Evolutionary conservation across 2,113 vertebrate species (phyloP), one percentile per base, ranked within the genome.

Genomic region (Myiopsitta monachus): DNA sequence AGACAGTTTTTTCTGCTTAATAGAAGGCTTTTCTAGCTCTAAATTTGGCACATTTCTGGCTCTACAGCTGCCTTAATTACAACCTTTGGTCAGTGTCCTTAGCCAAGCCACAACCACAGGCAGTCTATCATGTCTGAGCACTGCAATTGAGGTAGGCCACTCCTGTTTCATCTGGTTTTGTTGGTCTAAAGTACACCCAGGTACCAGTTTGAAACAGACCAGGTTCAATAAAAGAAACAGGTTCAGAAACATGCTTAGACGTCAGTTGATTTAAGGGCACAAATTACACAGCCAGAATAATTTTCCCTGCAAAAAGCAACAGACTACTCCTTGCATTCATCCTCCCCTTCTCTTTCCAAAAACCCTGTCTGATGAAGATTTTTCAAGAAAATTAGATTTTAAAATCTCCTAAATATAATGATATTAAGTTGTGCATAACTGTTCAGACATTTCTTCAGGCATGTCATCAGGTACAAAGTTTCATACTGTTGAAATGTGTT

Each of bases 341-440:
- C 63, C 57, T 78, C 33, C 47, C 54, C 8, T 33, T 5, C 31
- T 38, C 41, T 27, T 38, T 38, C 64, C 44, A 44, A 95, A 94
- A 94, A 61, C 12, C 72, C 72, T 49, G 59, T 41, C 51, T 91
- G 47, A 64, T 38, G 18, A 89, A 82, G 67, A 70, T 64, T 90
- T 95, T 88, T 82, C 49, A 82, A 79, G 46, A 81, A 96, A 94
- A 94, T 82, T 61, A 77, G 80, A 38, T 88, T 89, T 95, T 54
- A 54, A 96, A 54, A 70, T 89, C 62, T 90, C 88, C 64, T 51
- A 49, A 91, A 85, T 63, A 46, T 62, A 90, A 94, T 83, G 22
- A 61, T 62, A 94, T 36, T 57, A 33, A 68, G 43, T 86, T 0
- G 2, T 49, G 41, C 59, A 62, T 69, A 95, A 95, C 62, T 51